These are phyloP conservation scores for Rhinopomastus cyanomelas DNA, from an alignment of 2,113 vertebrate genomes.

Conservation along the genomic window DNA sequence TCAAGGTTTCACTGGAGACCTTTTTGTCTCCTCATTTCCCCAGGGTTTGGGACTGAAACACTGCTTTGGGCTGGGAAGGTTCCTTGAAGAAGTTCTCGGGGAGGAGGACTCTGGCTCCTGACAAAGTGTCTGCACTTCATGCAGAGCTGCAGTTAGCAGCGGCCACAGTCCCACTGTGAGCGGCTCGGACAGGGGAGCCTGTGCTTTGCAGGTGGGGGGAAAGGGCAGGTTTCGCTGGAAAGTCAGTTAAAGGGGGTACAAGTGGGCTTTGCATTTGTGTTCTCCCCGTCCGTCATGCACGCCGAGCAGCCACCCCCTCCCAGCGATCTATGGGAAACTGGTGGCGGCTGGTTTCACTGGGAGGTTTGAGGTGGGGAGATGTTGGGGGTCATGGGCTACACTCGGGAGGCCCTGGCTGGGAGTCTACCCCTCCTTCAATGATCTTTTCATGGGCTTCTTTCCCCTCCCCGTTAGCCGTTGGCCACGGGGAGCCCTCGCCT, in stretches of 20 bases:
- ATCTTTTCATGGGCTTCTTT: not conserved
- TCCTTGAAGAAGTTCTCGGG: not conserved
- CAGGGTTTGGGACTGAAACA: not conserved
- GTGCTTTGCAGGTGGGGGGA: not conserved
- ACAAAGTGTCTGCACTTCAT: conserved; percentile 52
- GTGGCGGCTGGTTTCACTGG: not conserved
- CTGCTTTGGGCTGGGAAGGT: not conserved
- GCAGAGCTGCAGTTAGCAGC: conserved; percentile 26
- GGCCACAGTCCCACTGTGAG: not conserved
- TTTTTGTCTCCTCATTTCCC: fast-evolving
- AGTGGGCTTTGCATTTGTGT: not conserved
- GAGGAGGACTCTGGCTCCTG: not conserved
- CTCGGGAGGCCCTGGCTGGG: not conserved
- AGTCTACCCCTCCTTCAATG: fast-evolving
- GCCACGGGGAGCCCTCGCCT: not conserved
- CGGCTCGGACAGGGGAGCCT: not conserved
- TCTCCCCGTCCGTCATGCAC: not conserved
- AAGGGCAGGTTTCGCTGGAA: not conserved
- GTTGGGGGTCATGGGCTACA: not conserved
- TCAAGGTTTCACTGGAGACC: not conserved
- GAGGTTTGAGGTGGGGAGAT: not conserved
- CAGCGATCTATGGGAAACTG: not conserved
- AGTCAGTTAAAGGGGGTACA: not conserved
- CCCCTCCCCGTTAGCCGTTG: not conserved
- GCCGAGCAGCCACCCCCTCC: not conserved